phyloP scores from a whole-genome alignment of 2,113 vertebrate genomes.

The Colistium nudipinnis region DNA sequence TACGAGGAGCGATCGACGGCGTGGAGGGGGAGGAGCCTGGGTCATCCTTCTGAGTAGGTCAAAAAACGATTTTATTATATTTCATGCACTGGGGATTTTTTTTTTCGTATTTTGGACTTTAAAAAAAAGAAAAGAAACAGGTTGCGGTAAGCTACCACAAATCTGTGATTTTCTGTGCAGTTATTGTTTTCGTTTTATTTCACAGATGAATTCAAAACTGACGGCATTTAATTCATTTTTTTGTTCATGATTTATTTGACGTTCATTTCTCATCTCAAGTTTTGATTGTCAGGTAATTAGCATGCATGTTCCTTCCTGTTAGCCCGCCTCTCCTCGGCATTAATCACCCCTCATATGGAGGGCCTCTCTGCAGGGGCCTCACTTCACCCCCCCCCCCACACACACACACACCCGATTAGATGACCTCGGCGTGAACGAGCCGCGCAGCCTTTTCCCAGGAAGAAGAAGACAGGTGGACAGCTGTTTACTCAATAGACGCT shows the following conservation, averaged over 20 bases:
- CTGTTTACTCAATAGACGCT: conserved; percentile 77
- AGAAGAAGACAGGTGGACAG: conserved; percentile 79
- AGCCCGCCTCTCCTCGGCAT: conserved; percentile 22
- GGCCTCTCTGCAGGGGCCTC: conserved; percentile 51
- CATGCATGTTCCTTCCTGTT: conserved; percentile 27
- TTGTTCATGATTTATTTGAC: no score
- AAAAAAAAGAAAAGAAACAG: no score
- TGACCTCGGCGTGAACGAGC: conserved; percentile 76
- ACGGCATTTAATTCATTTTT: no score
- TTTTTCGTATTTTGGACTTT: no score
- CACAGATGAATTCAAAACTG: background rate
- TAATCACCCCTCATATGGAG: conserved; percentile 38
- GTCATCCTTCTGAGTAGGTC: no score
- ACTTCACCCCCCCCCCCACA: background rate
- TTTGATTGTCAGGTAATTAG: background rate
- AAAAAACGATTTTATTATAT: no score
- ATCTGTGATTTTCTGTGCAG: no score
- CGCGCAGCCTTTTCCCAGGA: conserved; percentile 78
- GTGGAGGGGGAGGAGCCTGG: background rate
- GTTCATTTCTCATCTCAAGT: background rate
- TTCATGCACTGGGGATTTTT: no score
- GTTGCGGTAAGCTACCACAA: no score
- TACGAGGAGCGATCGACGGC: conserved; percentile 17
- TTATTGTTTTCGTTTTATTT: no score
- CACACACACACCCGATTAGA: conserved; percentile 12